These are phyloP conservation scores for Rhinichthys osculus DNA, from an alignment of 2,797 vertebrate species.

Conservation along the genomic window DNA sequence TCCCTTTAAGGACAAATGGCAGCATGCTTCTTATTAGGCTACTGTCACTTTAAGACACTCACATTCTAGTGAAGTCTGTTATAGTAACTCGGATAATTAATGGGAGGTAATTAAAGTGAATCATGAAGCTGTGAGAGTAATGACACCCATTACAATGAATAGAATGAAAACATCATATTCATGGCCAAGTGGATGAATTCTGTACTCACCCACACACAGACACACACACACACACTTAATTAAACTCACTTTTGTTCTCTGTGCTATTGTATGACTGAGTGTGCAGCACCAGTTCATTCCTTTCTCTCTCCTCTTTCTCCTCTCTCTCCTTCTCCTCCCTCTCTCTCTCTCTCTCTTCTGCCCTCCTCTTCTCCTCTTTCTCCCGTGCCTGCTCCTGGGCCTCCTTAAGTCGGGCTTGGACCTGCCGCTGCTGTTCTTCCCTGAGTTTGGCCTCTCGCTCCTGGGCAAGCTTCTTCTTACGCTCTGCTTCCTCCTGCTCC, in stretches of 20 bases:
- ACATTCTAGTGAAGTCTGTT: background rate
- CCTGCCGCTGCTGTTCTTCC: conserved; percentile 77
- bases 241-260: conserved; percentile 47
- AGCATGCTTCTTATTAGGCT: too few relatives aligned
- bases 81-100: conserved; percentile 10
- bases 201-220: conserved; percentile 9
- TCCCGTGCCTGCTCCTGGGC: conserved; percentile 74
- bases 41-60: background rate
- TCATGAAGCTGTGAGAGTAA: conserved; percentile 24
- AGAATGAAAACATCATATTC: conserved; percentile 34
- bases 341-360: conserved; percentile 66
- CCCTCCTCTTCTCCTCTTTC: conserved; percentile 71
- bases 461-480: conserved; percentile 74
- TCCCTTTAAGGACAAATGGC: too few relatives aligned
- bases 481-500: conserved; percentile 75
- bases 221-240: conserved; percentile 1
- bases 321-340: conserved; percentile 70
- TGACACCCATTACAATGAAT: conserved; percentile 21
- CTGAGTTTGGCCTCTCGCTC: conserved; percentile 77
- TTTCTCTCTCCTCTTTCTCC: conserved; percentile 75
- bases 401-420: conserved; percentile 73
- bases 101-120: conserved; percentile 8
- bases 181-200: conserved; percentile 23
- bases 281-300: conserved; percentile 71
- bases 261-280: conserved; percentile 75